Evolutionary conservation across 1,140 invertebrate genomes (phyloP).

Genomic region (Saccostrea cuccullata): DNA sequence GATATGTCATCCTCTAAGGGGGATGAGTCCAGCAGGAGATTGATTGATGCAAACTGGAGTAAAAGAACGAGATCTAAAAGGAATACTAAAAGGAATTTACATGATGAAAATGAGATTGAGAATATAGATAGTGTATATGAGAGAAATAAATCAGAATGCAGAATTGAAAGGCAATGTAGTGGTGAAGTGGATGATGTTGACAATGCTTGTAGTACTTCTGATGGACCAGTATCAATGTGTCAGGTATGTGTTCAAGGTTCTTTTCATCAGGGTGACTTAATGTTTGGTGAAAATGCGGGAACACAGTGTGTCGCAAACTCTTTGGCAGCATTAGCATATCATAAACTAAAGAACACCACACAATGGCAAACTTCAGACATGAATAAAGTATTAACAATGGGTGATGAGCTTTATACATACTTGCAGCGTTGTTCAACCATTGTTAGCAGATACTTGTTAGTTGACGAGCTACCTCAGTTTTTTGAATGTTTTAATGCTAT

Average conservation of each 20-base stretch:
- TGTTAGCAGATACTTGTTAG: not conserved
- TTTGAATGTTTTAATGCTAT: not conserved
- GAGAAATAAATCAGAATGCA: not conserved
- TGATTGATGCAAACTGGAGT: no score
- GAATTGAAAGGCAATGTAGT: not conserved
- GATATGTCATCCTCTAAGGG: no score
- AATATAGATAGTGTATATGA: not conserved
- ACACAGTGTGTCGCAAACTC: conserved; percentile 48
- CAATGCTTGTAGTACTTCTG: not conserved
- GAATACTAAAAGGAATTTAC: no score
- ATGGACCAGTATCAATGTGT: not conserved
- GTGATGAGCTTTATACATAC: conserved; percentile 36
- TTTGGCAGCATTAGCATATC: conserved; percentile 13
- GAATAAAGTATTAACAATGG: no score
- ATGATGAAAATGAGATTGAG: no score
- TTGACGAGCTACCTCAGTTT: not conserved
- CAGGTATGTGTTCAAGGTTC: conserved; percentile 25
- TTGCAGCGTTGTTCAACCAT: not conserved
- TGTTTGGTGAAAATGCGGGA: conserved; percentile 37
- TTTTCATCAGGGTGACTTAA: conserved; percentile 35
- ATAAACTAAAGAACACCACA: not conserved
- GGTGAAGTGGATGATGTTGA: not conserved
- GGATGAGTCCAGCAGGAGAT: no score
- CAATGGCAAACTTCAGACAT: conserved; percentile 6
- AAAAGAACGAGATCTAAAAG: no score